phyloP scores from a whole-genome alignment of 2,113 vertebrate genomes.

The Hippocampus comes region DNA sequence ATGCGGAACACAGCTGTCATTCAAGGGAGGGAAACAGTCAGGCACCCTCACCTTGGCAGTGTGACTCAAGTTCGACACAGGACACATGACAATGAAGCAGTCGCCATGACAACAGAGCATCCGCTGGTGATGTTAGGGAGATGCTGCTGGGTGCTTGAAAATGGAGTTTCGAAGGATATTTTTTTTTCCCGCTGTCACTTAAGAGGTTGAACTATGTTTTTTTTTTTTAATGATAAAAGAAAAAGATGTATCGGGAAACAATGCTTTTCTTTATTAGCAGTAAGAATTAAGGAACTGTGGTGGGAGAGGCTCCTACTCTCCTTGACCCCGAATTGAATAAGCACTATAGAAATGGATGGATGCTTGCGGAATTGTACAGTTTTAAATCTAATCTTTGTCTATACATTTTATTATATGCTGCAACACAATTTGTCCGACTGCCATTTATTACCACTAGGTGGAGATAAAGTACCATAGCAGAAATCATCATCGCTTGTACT shows the following conservation, averaged over 20 bases:
- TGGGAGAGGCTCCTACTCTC: background rate
- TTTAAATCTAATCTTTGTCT: background rate
- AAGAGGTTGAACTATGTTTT: background rate
- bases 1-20: constrained; percentile 1
- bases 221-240: background rate
- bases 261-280: background rate
- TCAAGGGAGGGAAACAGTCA: background rate
- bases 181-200: background rate
- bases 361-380: background rate
- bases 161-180: background rate
- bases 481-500: background rate
- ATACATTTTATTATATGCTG: background rate
- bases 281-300: background rate
- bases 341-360: background rate
- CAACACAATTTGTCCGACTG: background rate
- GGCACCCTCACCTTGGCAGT: background rate
- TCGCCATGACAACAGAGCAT: constrained; percentile 8
- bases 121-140: background rate
- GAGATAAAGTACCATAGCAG: background rate
- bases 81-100: constrained; percentile 12
- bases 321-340: background rate
- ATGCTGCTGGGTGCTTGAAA: background rate
- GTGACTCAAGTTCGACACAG: constrained; percentile 3
- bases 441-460: background rate
- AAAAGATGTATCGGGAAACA: background rate